Conservation (phyloP, 2,888 invertebrate species). For the Xestia c-nigrum region DNA sequence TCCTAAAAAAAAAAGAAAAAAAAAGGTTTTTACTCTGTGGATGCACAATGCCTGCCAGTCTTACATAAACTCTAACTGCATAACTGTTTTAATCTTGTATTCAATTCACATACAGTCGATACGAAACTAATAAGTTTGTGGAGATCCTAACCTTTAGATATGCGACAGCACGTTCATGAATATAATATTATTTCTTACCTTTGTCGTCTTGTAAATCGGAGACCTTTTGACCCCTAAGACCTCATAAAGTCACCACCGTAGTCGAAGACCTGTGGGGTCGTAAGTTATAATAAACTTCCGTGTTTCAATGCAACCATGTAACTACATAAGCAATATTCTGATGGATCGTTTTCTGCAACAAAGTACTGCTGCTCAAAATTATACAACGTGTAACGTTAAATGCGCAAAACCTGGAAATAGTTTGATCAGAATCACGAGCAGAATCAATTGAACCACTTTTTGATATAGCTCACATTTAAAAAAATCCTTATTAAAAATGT, state of each 20-base stretch:
- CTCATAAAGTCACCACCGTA: neutral
- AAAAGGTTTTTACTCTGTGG: neutral
- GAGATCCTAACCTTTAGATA: slow-evolving; percentile 4
- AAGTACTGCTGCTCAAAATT: neutral
- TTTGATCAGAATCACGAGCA: too few species aligned
- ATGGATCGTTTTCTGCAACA: neutral
- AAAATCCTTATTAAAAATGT: too few species aligned
- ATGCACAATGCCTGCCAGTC: neutral
- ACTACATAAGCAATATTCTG: neutral
- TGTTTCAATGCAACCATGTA: neutral
- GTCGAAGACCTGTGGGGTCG: slow-evolving; percentile 10
- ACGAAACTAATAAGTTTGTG: slow-evolving; percentile 3
- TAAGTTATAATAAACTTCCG: slow-evolving; percentile 33
- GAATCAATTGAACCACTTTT: too few species aligned
- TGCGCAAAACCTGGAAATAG: too few species aligned
- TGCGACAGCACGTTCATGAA: neutral
- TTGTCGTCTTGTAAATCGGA: slow-evolving; percentile 23
- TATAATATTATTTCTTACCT: slow-evolving; percentile 21
- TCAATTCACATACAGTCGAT: neutral
- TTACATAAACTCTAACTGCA: neutral
- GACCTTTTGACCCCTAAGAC: slow-evolving; percentile 7
- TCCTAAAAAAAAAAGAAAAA: too few species aligned
- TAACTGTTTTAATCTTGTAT: neutral
- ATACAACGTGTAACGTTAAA: too few species aligned
- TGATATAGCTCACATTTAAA: too few species aligned